Conservation (phyloP, 2,888 invertebrate genomes). For the Megaustenia siamemsis region DNA sequence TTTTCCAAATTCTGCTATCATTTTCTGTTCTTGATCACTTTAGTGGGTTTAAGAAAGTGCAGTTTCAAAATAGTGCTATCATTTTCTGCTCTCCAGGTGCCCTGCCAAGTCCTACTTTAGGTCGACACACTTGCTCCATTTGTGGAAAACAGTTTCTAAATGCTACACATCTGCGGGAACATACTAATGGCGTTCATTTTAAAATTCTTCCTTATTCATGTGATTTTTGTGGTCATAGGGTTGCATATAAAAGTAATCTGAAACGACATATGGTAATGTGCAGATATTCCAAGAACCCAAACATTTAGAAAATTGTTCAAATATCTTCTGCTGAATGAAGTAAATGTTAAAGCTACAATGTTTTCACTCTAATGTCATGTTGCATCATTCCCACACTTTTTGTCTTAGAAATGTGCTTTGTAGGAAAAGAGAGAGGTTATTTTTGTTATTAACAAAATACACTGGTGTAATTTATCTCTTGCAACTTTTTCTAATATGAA, state of each 20-base stretch:
- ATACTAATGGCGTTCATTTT: conserved; percentile 50
- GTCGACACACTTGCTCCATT: conserved; percentile 42
- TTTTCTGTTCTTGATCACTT: conserved; percentile 20
- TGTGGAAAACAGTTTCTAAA: conserved; percentile 47
- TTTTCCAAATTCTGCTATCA: background rate
- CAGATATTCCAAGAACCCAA: conserved; percentile 25
- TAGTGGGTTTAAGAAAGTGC: conserved; percentile 17
- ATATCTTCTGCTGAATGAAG: no score
- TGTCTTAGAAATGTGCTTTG: no score
- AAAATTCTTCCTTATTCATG: conserved; percentile 39
- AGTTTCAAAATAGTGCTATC: conserved; percentile 40
- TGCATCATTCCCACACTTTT: no score
- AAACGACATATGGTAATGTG: conserved; percentile 41
- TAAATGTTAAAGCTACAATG: no score
- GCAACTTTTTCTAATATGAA: no score
- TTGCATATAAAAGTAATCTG: conserved; percentile 45
- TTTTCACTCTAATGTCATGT: no score
- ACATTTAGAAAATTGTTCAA: background rate
- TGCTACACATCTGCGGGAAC: conserved; percentile 44
- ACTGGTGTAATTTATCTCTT: no score
- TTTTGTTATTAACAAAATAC: no score
- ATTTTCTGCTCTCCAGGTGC: conserved; percentile 49
- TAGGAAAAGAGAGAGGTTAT: no score
- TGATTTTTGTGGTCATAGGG: conserved; percentile 43
- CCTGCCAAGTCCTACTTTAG: conserved; percentile 37